Evolutionary conservation across 1,140 invertebrate genomes (phyloP).

Genomic region (Ctenoplectra terminalis): DNA sequence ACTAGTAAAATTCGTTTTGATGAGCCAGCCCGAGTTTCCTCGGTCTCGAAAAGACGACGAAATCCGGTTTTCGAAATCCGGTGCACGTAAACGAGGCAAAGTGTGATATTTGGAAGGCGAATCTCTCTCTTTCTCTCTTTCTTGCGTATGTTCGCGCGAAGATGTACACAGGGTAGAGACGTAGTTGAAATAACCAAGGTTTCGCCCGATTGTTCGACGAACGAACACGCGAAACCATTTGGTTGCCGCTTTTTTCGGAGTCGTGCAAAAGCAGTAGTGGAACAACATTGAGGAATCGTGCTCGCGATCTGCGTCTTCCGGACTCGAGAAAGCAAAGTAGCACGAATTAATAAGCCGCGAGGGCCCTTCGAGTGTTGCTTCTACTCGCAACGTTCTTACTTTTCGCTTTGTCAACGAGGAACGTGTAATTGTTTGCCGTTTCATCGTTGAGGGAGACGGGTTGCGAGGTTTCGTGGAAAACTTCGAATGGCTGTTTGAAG

Average conservation of each 20-base stretch:
- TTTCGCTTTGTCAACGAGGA: background rate
- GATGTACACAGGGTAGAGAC: constrained; percentile 25
- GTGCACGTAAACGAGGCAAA: background rate
- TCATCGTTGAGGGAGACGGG: background rate
- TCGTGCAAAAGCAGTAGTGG: constrained; percentile 5
- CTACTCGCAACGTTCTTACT: background rate
- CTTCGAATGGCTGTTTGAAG: background rate
- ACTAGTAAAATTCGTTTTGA: background rate
- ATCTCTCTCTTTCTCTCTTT: background rate
- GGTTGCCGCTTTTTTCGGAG: constrained; percentile 13
- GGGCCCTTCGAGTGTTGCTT: constrained; percentile 7
- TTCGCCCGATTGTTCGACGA: constrained; percentile 1
- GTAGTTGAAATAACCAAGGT: background rate
- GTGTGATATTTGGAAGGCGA: background rate
- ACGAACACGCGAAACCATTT: background rate
- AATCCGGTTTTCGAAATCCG: background rate
- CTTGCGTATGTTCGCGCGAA: background rate
- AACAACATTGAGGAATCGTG: constrained; percentile 32
- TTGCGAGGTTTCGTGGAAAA: background rate
- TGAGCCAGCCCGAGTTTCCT: no score
- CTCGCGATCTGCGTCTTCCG: constrained; percentile 50
- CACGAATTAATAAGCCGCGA: background rate
- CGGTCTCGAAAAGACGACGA: background rate
- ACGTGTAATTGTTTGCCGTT: background rate
- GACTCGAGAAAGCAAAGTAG: constrained; percentile 43